Percentiles rank a stretch among this genome's conserved stretches.
Conservation (phyloP, 2,797 vertebrate genomes). For the Staurois parvus region DNA sequence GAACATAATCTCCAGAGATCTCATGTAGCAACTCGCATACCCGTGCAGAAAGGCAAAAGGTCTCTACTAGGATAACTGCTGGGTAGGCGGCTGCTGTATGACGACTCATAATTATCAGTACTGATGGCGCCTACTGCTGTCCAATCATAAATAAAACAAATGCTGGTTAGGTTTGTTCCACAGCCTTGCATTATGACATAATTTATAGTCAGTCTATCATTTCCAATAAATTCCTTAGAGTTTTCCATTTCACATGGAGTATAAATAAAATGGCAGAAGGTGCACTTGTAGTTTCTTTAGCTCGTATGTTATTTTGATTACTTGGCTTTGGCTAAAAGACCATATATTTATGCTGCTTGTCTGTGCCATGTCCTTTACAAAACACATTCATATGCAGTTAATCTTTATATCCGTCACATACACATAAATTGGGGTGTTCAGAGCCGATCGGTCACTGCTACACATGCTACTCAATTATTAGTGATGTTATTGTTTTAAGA, state of each 20-base stretch:
- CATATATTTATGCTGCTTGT: not conserved
- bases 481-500: too few relatives aligned
- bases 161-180: conserved; percentile 21
- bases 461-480: too few relatives aligned
- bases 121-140: conserved; percentile 24
- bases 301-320: not conserved
- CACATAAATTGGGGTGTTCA: not conserved
- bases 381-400: not conserved
- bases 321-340: not conserved
- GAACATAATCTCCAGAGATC: conserved; percentile 54
- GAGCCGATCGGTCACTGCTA: not conserved
- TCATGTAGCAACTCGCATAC: conserved; percentile 20
- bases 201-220: not conserved
- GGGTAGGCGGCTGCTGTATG: conserved; percentile 1
- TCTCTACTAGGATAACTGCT: conserved; percentile 20
- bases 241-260: not conserved
- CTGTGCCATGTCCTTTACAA: not conserved
- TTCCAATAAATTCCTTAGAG: not conserved
- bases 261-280: not conserved
- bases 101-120: conserved; percentile 40
- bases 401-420: not conserved
- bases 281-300: not conserved
- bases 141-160: conserved; percentile 37
- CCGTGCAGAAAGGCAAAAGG: conserved; percentile 13
- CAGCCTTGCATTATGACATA: not conserved